phyloP scores from a whole-genome alignment of 2,113 vertebrate species.

The Fulica atra region DNA sequence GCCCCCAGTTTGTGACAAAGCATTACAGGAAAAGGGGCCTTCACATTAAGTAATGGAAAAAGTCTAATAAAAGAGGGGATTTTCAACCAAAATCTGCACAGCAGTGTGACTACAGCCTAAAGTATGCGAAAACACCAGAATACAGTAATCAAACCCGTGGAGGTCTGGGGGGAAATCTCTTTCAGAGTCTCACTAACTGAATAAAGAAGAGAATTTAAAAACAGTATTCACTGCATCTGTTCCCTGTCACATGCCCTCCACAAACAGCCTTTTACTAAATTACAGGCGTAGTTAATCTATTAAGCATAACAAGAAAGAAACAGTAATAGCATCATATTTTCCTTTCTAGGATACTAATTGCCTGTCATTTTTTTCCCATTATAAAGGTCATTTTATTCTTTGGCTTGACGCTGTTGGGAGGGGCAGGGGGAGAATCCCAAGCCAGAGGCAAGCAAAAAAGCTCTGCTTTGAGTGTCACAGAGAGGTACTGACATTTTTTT shows the following conservation, averaged over 20 bases:
- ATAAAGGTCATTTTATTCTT: constrained; percentile 18
- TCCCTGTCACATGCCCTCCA: constrained; percentile 13
- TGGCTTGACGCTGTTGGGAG: neutral
- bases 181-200: constrained; percentile 11
- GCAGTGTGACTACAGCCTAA: neutral
- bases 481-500: neutral
- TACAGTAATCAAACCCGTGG: neutral
- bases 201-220: constrained; percentile 30
- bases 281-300: constrained; percentile 52
- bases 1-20: neutral
- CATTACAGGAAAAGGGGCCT: neutral
- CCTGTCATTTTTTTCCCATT: constrained; percentile 17
- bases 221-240: constrained; percentile 29
- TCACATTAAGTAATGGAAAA: neutral
- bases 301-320: constrained; percentile 13
- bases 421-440: neutral
- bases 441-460: neutral
- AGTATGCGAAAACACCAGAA: neutral
- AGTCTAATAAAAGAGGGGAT: neutral
- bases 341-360: constrained; percentile 11
- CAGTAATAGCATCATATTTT: constrained; percentile 35
- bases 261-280: constrained; percentile 30
- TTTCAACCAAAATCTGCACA: neutral
- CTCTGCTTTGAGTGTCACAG: neutral
- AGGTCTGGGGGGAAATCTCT: neutral